phyloP scores from a whole-genome alignment of 1,140 invertebrate genomes.

The Formica selysi region DNA sequence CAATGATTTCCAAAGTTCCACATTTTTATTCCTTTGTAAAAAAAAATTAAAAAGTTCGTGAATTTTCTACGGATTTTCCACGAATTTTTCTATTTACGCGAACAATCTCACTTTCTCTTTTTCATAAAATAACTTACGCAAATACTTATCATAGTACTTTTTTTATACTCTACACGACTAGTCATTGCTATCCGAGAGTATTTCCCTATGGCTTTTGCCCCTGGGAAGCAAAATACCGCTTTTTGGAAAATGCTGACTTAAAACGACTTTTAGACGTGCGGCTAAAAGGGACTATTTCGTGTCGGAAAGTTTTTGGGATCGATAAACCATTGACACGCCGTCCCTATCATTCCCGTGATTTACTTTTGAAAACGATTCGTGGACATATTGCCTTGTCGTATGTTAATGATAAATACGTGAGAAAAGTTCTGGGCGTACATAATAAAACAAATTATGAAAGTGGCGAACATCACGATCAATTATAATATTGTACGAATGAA shows the following conservation, averaged over 20 bases:
- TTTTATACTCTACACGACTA: conserved; percentile 14
- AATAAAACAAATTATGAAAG: conserved; percentile 32
- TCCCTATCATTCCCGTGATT: conserved; percentile 43
- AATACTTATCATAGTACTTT: conserved; percentile 17
- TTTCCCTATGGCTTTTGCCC: background rate
- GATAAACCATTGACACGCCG: conserved; percentile 39
- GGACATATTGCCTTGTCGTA: conserved; percentile 44
- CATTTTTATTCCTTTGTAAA: too few relatives aligned
- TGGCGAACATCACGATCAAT: conserved; percentile 26
- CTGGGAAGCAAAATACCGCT: background rate
- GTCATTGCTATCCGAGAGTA: conserved; percentile 1
- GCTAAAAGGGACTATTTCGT: conserved; percentile 18
- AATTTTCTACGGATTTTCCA: conserved; percentile 17
- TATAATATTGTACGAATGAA: conserved; percentile 21
- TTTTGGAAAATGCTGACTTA: conserved; percentile 43
- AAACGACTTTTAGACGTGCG: conserved; percentile 23
- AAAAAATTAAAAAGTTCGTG: background rate
- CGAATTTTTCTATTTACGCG: conserved; percentile 2
- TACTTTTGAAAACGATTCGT: conserved; percentile 56
- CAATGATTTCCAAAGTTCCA: conserved; percentile 37
- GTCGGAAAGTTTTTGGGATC: conserved; percentile 45
- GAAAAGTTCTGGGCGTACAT: background rate
- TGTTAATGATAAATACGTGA: conserved; percentile 36
- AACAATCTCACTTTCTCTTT: background rate
- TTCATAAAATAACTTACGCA: conserved; percentile 8